Percentiles rank a stretch among this genome's conserved stretches.
Evolutionary conservation across 2,888 invertebrate species (phyloP).

Genomic region (Taphrorychus bicolor): DNA sequence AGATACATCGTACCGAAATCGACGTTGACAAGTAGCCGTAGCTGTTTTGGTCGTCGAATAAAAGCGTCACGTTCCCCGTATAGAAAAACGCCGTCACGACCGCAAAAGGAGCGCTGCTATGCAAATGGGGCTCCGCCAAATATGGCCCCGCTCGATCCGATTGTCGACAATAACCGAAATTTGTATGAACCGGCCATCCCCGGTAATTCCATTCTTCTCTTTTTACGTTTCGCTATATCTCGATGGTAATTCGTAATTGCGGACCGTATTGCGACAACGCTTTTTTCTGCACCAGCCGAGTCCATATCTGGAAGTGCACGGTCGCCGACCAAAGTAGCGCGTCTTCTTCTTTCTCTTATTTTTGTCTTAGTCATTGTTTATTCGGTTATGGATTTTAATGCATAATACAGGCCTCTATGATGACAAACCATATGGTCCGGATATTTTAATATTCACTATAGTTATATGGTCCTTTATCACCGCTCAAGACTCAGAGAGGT

Average conservation of each 20-base stretch:
- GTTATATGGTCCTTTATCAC: too few species aligned
- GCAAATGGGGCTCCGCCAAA: conserved; percentile 33
- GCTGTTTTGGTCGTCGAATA: conserved; percentile 24
- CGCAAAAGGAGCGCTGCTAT: conserved; percentile 32
- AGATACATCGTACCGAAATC: conserved; percentile 1
- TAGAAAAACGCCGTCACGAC: conserved; percentile 26
- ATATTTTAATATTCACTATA: neutral
- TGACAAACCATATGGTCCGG: neutral
- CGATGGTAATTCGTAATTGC: conserved; percentile 26
- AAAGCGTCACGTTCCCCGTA: conserved; percentile 26
- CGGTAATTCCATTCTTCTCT: conserved; percentile 12
- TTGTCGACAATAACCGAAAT: conserved; percentile 38
- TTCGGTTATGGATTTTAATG: conserved; percentile 4
- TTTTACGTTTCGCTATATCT: conserved; percentile 21
- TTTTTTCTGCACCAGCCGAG: neutral
- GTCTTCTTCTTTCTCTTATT: neutral
- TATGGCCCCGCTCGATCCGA: conserved; percentile 31
- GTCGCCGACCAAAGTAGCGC: neutral
- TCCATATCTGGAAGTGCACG: conserved; percentile 10
- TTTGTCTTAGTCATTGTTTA: conserved; percentile 1
- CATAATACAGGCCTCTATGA: neutral
- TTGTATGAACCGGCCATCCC: conserved; percentile 25
- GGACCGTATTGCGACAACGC: conserved; percentile 2
- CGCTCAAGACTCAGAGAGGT: too few species aligned
- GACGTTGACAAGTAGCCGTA: conserved; percentile 10